Percentiles rank a stretch among this genome's conserved stretches.
phyloP scores from a whole-genome alignment of 2,888 invertebrate species.

The Palloptera scutellata region DNA sequence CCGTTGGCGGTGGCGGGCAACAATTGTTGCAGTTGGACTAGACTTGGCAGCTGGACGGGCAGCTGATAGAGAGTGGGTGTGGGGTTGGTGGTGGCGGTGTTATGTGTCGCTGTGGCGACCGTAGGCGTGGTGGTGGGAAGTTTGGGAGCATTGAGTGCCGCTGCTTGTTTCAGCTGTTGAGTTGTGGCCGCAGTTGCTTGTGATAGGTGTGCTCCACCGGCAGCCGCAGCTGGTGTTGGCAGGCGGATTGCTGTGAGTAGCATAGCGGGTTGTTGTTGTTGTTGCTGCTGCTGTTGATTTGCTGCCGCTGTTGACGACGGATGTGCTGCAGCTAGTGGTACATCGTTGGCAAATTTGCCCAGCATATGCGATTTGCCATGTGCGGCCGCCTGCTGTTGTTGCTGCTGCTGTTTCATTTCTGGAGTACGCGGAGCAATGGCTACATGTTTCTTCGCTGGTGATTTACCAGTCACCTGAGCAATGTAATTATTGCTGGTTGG shows the following conservation, averaged over 20 bases:
- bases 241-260: conserved; percentile 69
- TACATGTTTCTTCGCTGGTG: conserved; percentile 63
- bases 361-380: conserved; percentile 8
- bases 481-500: conserved; percentile 43
- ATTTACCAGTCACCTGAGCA: conserved; percentile 51
- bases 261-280: conserved; percentile 63
- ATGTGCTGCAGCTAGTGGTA: conserved; percentile 14
- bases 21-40: conserved; percentile 71
- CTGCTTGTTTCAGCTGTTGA: conserved; percentile 44
- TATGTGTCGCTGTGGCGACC: conserved; percentile 12
- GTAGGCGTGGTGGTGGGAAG: conserved; percentile 39
- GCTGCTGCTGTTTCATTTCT: conserved; percentile 58
- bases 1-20: conserved; percentile 67
- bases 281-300: too few species aligned
- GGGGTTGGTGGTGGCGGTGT: conserved; percentile 32
- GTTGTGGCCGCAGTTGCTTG: conserved; percentile 42
- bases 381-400: conserved; percentile 41
- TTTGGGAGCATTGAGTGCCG: conserved; percentile 31
- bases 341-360: not conserved
- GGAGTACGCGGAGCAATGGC: conserved; percentile 63
- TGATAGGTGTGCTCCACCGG: conserved; percentile 50
- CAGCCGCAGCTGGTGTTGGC: conserved; percentile 57
- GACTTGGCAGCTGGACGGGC: conserved; percentile 71
- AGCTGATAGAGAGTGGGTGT: conserved; percentile 66
- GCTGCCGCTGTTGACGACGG: conserved; percentile 1